These are phyloP conservation scores for Blera fallax DNA, from an alignment of 2,888 invertebrate genomes.

Conservation along the genomic window DNA sequence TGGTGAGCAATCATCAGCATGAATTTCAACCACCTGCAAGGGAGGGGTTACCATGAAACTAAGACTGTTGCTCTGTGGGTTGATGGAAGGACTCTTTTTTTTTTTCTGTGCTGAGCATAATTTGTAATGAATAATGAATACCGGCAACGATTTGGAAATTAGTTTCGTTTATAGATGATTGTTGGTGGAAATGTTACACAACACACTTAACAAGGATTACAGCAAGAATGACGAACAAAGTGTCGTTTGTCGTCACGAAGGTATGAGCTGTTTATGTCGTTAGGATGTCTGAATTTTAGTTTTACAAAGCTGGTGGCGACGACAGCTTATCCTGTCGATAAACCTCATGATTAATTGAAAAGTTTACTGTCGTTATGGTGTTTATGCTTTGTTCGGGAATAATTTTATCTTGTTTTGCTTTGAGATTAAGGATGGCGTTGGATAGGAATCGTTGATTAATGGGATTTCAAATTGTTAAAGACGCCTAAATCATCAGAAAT, in stretches of 20 bases:
- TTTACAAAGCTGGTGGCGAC: slow-evolving; percentile 40
- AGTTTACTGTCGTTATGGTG: slow-evolving; percentile 25
- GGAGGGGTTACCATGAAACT: not conserved
- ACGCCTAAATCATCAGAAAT: slow-evolving; percentile 18
- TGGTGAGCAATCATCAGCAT: not conserved
- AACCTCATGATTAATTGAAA: slow-evolving; percentile 65
- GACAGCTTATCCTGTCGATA: slow-evolving; percentile 62
- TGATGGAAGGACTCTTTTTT: not conserved
- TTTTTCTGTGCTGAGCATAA: not conserved
- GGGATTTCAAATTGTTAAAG: slow-evolving; percentile 24
- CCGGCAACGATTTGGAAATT: slow-evolving; percentile 38
- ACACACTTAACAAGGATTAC: slow-evolving; percentile 36
- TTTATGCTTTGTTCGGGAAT: slow-evolving; percentile 32
- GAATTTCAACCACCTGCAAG: not conserved
- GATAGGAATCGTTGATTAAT: slow-evolving; percentile 41
- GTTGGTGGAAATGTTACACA: not conserved
- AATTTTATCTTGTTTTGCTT: slow-evolving; percentile 40
- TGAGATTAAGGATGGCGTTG: not conserved
- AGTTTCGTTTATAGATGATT: slow-evolving; percentile 12
- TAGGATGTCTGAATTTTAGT: slow-evolving; percentile 34
- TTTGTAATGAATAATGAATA: slow-evolving; percentile 41
- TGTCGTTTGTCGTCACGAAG: not conserved
- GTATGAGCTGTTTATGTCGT: slow-evolving; percentile 17
- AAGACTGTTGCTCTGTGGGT: slow-evolving; percentile 18
- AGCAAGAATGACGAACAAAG: not conserved